Evolutionary conservation across 2,797 vertebrate genomes (phyloP).

Genomic region (Epinephelus malabaricus): DNA sequence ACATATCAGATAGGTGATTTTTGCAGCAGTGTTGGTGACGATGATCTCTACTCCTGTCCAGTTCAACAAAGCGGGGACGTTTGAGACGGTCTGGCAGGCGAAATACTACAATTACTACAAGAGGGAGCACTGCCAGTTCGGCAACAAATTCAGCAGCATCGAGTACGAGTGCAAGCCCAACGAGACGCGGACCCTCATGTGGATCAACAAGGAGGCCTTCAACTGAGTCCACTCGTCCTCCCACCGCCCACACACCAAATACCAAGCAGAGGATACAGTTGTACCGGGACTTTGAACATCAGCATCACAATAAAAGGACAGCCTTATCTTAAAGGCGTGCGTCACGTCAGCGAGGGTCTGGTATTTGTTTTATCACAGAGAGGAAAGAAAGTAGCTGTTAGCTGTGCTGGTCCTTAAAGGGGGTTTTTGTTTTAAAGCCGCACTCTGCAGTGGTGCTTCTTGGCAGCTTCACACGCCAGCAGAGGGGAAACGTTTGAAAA

Average conservation of each 20-base stretch:
- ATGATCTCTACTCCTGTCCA: constrained; percentile 69
- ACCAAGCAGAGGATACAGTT: constrained; percentile 27
- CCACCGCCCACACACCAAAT: neutral
- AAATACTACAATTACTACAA: constrained; percentile 99
- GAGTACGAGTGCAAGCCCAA: constrained; percentile 99
- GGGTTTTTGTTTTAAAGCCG: constrained; percentile 20
- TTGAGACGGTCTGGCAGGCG: constrained; percentile 98
- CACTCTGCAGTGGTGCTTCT: constrained; percentile 6
- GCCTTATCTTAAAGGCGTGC: neutral
- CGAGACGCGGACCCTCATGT: constrained; percentile 98
- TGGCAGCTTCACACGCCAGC: no score
- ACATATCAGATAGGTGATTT: neutral
- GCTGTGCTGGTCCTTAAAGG: constrained; percentile 34
- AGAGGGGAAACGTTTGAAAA: no score
- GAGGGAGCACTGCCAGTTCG: constrained; percentile 97
- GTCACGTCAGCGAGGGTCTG: neutral
- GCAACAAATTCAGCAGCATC: constrained; percentile 95
- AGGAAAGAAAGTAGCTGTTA: neutral
- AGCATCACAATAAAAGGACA: constrained; percentile 36
- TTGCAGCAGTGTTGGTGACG: neutral
- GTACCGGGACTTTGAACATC: constrained; percentile 48
- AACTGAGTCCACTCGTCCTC: constrained; percentile 68
- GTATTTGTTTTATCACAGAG: constrained; percentile 3
- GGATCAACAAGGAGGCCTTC: constrained; percentile 99
- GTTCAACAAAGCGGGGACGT: constrained; percentile 90